phyloP scores from a whole-genome alignment of 2,113 vertebrate genomes.

The Sander vitreus region DNA sequence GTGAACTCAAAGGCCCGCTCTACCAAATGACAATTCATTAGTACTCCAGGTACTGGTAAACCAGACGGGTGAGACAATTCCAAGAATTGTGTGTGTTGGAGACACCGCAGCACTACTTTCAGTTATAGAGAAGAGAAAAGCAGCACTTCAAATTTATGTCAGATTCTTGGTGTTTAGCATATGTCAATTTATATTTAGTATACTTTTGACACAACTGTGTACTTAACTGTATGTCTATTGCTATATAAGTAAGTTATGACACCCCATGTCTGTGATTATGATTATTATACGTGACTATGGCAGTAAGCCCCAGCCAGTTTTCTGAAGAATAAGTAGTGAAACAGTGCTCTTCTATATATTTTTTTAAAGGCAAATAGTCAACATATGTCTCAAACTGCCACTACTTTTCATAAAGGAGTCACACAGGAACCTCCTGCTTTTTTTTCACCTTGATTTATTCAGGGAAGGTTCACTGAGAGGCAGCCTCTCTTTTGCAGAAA shows the following conservation, averaged over 20 bases:
- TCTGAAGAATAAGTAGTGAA: neutral
- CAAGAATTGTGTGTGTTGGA: neutral
- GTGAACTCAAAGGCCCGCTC: neutral
- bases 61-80: neutral
- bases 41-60: neutral
- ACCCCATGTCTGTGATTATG: neutral
- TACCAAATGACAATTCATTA: too few relatives aligned
- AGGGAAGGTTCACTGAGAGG: too few relatives aligned
- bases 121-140: neutral
- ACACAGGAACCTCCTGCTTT: neutral
- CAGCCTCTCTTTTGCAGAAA: too few relatives aligned
- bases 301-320: neutral
- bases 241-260: neutral
- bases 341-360: too few relatives aligned
- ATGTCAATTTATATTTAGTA: neutral
- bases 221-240: neutral
- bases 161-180: neutral
- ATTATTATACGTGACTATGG: neutral
- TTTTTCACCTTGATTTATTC: too few relatives aligned
- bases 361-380: neutral
- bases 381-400: neutral
- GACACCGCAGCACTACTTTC: neutral
- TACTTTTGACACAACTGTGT: neutral
- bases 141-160: neutral
- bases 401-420: neutral